A percentile compares a stretch with the other conserved stretches of the same genome.
These are phyloP conservation scores for Redunca redunca DNA, from an alignment of 2,113 vertebrate genomes.

Conservation along the genomic window DNA sequence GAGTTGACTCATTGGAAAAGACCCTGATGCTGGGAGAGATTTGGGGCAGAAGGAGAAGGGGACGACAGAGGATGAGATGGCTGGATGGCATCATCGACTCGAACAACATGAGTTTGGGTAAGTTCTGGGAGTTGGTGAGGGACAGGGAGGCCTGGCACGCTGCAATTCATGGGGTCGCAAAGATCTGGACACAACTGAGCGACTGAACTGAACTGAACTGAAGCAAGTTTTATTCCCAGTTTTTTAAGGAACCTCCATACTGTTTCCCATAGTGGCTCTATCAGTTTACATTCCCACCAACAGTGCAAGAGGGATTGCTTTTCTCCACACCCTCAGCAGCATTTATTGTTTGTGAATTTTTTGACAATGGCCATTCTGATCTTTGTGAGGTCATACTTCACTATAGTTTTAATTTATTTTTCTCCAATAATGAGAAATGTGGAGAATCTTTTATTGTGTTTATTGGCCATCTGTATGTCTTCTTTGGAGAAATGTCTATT, in stretches of 20 bases:
- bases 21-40: too few species aligned
- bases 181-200: too few species aligned
- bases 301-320: not conserved
- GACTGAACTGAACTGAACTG: too few species aligned
- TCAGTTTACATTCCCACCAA: not conserved
- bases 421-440: not conserved
- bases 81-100: too few species aligned
- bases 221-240: not conserved
- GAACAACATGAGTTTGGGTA: too few species aligned
- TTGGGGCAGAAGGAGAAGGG: too few species aligned
- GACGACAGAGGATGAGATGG: too few species aligned
- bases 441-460: not conserved
- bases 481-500: not conserved
- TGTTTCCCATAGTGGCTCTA: not conserved
- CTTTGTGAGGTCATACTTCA: not conserved
- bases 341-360: not conserved
- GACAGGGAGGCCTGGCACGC: too few species aligned
- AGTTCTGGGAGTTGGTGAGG: too few species aligned
- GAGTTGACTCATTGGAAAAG: too few species aligned
- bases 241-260: too few species aligned
- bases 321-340: not conserved
- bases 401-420: not conserved
- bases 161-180: too few species aligned
- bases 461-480: not conserved
- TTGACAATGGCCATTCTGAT: not conserved